Conservation (phyloP, 2,113 vertebrate genomes). For the Calyptomena viridis region DNA sequence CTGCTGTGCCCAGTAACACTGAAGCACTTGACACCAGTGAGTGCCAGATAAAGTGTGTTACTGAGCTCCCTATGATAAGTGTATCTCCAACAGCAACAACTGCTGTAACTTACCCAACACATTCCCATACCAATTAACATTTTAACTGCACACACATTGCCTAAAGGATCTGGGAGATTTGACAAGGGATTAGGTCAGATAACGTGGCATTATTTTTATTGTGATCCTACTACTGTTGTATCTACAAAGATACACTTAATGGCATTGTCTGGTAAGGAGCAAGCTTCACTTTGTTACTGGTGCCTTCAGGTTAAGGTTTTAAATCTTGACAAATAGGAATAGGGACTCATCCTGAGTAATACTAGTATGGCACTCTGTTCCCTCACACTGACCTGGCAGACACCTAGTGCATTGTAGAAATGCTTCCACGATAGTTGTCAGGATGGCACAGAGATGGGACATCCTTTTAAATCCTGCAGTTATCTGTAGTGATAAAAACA, state of each 20-base stretch:
- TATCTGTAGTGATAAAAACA: background rate
- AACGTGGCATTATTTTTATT: slow-evolving; percentile 60
- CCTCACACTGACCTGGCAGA: background rate
- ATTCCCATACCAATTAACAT: background rate
- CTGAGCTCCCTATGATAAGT: background rate
- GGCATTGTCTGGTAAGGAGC: background rate
- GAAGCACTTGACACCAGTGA: background rate
- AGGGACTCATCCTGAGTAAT: background rate
- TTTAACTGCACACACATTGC: background rate
- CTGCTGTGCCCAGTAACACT: background rate
- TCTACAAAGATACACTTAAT: background rate
- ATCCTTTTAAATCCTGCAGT: background rate
- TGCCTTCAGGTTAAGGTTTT: background rate
- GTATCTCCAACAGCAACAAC: background rate
- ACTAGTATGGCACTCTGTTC: background rate
- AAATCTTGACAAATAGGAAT: background rate
- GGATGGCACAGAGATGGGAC: background rate
- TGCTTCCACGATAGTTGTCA: background rate
- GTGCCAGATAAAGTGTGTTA: background rate
- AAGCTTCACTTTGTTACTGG: background rate
- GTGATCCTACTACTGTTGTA: background rate
- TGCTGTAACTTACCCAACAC: slow-evolving; percentile 20
- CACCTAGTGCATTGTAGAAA: background rate
- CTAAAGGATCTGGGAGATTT: slow-evolving; percentile 54
- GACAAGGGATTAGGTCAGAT: slow-evolving; percentile 59